These are phyloP conservation scores for Sebastiscus albofasciatus DNA, from an alignment of 2,797 vertebrate genomes.

Conservation along the genomic window DNA sequence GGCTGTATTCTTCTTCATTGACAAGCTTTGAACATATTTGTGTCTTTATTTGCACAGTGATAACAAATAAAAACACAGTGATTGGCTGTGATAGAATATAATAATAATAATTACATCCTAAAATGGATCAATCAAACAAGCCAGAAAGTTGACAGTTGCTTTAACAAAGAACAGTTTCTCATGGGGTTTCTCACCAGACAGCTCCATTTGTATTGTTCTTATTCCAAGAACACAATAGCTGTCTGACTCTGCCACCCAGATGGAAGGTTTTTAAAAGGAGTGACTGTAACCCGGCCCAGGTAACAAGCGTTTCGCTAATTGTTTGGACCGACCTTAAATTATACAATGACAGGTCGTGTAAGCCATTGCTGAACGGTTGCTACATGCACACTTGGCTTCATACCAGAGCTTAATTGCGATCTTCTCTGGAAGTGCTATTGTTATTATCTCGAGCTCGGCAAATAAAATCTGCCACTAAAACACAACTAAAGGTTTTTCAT, in stretches of 20 bases:
- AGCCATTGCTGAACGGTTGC: neutral
- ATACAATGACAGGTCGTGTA: neutral
- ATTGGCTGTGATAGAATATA: neutral
- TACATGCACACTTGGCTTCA: neutral
- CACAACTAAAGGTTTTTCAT: neutral
- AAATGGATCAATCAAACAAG: neutral
- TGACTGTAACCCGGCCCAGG: neutral
- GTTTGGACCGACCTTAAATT: neutral
- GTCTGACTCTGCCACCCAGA: neutral
- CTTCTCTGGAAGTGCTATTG: neutral
- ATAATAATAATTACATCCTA: neutral
- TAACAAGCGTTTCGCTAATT: neutral
- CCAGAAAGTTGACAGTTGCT: neutral
- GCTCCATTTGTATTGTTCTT: neutral
- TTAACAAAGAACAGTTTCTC: neutral
- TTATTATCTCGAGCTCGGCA: neutral
- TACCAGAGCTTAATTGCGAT: neutral
- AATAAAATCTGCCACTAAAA: neutral
- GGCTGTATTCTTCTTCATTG: neutral
- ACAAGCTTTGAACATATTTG: neutral
- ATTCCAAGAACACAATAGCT: neutral
- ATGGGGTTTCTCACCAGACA: no score
- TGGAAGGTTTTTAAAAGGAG: neutral
- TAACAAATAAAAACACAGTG: neutral
- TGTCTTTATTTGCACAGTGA: neutral